These are phyloP conservation scores for Melitaea athalia DNA, from an alignment of 2,888 invertebrate genomes.

Conservation along the genomic window DNA sequence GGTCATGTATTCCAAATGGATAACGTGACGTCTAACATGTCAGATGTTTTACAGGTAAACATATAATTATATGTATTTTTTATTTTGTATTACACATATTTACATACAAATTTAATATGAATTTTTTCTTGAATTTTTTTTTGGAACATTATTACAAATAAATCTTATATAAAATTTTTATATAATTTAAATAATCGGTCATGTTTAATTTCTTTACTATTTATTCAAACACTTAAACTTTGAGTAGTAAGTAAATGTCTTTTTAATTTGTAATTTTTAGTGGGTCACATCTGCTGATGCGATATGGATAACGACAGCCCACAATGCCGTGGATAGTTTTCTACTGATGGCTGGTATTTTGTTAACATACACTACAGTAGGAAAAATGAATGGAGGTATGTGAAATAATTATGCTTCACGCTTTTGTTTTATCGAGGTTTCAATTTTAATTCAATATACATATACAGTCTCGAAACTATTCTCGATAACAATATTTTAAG, in stretches of 20 bases:
- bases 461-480: no score
- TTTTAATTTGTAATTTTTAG: constrained; percentile 46
- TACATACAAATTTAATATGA: no score
- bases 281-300: constrained; percentile 52
- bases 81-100: no score
- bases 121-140: no score
- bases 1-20: constrained; percentile 58
- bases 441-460: no score
- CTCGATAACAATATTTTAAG: no score
- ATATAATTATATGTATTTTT: not conserved
- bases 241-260: no score
- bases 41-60: constrained; percentile 50
- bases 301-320: constrained; percentile 64
- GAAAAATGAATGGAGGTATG: constrained; percentile 60
- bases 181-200: no score
- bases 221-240: no score
- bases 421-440: not conserved
- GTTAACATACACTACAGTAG: constrained; percentile 61
- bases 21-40: constrained; percentile 47
- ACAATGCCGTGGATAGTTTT: constrained; percentile 85
- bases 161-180: no score
- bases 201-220: no score
- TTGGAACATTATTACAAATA: no score
- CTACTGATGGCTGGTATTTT: constrained; percentile 73
- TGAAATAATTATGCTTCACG: not conserved